These are phyloP conservation scores for Ips typographus DNA, from an alignment of 1,140 invertebrate genomes.

Conservation along the genomic window DNA sequence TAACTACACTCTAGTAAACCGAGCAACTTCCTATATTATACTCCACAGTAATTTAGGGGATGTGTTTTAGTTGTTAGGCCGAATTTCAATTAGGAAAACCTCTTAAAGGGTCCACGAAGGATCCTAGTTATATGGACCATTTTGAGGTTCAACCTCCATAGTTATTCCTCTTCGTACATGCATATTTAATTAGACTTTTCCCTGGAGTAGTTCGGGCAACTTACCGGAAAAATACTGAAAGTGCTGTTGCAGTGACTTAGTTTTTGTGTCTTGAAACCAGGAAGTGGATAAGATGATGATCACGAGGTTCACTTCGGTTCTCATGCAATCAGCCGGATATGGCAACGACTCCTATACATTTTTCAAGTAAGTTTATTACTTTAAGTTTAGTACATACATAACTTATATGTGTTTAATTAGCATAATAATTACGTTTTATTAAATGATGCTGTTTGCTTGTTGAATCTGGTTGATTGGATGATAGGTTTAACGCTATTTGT, in stretches of 20 bases:
- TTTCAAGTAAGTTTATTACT: slow-evolving; percentile 41
- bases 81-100: neutral
- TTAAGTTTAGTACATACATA: neutral
- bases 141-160: neutral
- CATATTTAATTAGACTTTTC: slow-evolving; percentile 5
- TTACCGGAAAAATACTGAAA: neutral
- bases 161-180: neutral
- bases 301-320: slow-evolving; percentile 44
- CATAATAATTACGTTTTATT: neutral
- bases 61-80: neutral
- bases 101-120: slow-evolving; percentile 7
- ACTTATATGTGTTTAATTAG: neutral
- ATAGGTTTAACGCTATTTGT: too few species aligned
- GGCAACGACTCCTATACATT: slow-evolving; percentile 43
- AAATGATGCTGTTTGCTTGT: neutral
- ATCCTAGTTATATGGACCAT: slow-evolving; percentile 6
- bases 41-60: neutral
- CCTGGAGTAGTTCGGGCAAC: neutral
- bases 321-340: slow-evolving; percentile 45
- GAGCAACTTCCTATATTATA: too few species aligned
- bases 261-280: neutral
- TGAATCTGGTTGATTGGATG: too few species aligned
- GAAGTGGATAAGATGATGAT: slow-evolving; percentile 45
- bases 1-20: too few species aligned
- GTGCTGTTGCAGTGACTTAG: neutral